A percentile compares a stretch with the other conserved stretches of the same genome.
Conservation (phyloP, 2,797 vertebrate genomes). For the Xenops minutus region DNA sequence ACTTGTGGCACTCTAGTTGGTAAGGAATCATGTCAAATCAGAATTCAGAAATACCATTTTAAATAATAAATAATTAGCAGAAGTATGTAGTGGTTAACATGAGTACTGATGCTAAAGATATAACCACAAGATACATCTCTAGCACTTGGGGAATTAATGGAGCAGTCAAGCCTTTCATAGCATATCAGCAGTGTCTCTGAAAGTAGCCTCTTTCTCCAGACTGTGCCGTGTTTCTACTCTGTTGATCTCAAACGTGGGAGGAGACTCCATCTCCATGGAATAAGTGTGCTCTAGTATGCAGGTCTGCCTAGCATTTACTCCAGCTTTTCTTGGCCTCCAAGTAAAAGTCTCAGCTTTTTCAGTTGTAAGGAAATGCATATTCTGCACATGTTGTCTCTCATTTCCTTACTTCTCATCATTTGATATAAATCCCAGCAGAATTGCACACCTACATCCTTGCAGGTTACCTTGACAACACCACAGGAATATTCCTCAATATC, state of each 20-base stretch:
- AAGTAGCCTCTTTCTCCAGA: neutral
- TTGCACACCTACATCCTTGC: neutral
- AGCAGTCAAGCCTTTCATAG: neutral
- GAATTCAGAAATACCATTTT: neutral
- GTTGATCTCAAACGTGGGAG: neutral
- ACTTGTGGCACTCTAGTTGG: neutral
- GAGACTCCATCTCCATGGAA: neutral
- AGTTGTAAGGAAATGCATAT: neutral
- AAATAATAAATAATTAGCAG: neutral
- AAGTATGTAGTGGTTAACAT: neutral
- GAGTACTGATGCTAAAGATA: neutral
- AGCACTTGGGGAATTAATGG: neutral
- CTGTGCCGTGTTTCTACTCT: neutral
- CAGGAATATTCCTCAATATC: neutral
- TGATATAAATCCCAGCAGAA: neutral
- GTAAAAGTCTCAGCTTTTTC: neutral
- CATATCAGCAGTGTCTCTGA: neutral
- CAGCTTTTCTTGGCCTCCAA: neutral
- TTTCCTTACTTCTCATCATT: neutral
- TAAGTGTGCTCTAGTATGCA: neutral
- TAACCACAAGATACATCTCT: neutral
- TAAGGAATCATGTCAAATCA: neutral
- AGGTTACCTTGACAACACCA: slow-evolving; percentile 11
- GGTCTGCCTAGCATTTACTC: neutral
- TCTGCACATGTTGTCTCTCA: neutral